phyloP scores from a whole-genome alignment of 1,140 invertebrate genomes.

The Periplaneta americana region DNA sequence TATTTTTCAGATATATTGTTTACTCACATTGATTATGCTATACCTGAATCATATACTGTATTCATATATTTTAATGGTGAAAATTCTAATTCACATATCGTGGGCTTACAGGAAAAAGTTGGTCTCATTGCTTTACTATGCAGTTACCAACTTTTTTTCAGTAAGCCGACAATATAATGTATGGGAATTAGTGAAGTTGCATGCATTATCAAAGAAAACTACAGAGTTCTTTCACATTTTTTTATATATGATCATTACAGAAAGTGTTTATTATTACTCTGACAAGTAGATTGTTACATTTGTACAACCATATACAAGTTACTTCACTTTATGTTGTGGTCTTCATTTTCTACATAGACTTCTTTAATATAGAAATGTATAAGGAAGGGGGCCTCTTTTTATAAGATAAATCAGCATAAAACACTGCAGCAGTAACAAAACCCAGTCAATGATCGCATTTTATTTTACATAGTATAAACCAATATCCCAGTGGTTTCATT shows the following conservation, averaged over 20 bases:
- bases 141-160: too few species aligned
- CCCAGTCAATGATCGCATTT: background rate
- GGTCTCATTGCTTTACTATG: too few species aligned
- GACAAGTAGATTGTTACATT: slow-evolving; percentile 21
- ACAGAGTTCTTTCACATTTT: background rate
- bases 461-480: background rate
- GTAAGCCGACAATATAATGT: too few species aligned
- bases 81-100: too few species aligned
- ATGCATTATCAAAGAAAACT: too few species aligned
- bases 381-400: background rate
- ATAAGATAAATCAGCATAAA: background rate
- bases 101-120: too few species aligned
- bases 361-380: slow-evolving; percentile 1
- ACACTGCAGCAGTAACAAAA: background rate
- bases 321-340: slow-evolving; percentile 2
- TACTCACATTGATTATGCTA: too few species aligned
- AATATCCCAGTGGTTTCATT: background rate
- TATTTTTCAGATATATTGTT: too few species aligned
- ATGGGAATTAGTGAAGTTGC: too few species aligned
- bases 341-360: slow-evolving; percentile 13
- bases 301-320: slow-evolving; percentile 23
- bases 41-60: too few species aligned
- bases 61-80: too few species aligned
- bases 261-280: slow-evolving; percentile 18
- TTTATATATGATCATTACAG: slow-evolving; percentile 15